Conservation (phyloP, 2,797 vertebrate genomes). For the Pyrocephalus nanus region DNA sequence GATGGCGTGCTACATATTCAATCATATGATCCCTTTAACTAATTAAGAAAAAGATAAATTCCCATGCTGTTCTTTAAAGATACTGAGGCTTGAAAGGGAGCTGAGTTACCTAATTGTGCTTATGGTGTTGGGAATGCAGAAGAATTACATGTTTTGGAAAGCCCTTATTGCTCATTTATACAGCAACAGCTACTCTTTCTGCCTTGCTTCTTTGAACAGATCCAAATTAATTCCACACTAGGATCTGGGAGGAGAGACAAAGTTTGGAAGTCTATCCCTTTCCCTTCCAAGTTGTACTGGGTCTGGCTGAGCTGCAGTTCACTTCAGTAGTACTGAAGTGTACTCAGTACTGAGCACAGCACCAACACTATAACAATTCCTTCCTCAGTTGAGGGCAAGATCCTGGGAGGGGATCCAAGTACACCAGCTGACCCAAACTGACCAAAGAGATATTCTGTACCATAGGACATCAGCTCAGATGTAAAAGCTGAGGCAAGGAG, state of each 20-base stretch:
- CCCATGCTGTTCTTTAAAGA: background rate
- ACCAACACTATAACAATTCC: too few relatives aligned
- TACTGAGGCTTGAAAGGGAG: background rate
- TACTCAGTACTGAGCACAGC: too few relatives aligned
- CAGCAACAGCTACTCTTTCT: background rate
- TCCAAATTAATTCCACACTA: background rate
- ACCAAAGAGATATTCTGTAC: too few relatives aligned
- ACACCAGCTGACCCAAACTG: too few relatives aligned
- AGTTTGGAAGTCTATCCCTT: background rate
- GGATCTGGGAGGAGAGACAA: background rate
- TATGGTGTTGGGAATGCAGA: background rate
- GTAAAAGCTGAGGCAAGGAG: too few relatives aligned
- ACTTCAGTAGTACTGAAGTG: too few relatives aligned
- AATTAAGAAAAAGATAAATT: background rate
- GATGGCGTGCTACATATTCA: background rate
- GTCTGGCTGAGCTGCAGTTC: too few relatives aligned
- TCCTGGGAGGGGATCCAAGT: too few relatives aligned
- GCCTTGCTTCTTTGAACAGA: background rate
- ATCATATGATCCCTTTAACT: slow-evolving; percentile 5
- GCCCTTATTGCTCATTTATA: background rate
- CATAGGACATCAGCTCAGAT: too few relatives aligned
- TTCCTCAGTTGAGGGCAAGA: too few relatives aligned
- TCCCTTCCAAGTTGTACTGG: background rate
- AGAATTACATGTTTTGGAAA: background rate
- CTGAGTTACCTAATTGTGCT: background rate